Base-by-base conservation (phyloP, 2,888 invertebrate genomes). In the Callosobruchus maculatus region DNA sequence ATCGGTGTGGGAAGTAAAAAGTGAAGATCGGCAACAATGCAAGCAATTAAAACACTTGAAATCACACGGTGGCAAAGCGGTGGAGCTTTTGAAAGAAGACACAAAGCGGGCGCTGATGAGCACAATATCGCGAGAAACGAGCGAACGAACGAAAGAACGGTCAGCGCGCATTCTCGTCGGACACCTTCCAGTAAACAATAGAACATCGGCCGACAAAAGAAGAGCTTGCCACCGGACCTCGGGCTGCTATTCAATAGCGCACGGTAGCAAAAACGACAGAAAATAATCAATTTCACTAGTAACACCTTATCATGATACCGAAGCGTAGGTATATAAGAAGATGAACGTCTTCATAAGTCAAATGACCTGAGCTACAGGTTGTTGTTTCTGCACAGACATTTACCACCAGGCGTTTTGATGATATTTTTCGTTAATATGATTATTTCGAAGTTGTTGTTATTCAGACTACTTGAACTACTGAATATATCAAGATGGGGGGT, bases 81-180 rank as follows among this genome's bases (percentile, higher is more conserved):
- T 26, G 26, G 21, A 70, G 26, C 70, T 26, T 22, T 70, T 70
- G 70, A 70, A 70, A 70, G 70, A 26, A 26, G 67, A 73, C 67
- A 74, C 74, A 76, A 76, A 74, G 74, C 31, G 67, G 68, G 69
- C 72, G 71, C n/a, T 74, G 76, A 75, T 75, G 76, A 73, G 75
- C 74, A 76, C 78, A 80, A 80, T 80, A 77, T 77, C 75, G 78
- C 74, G 76, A 75, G 75, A 78, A 80, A 78, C 78, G 78, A 77
- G 73, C 77, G 75, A 74, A 75, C 22, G 73, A 73, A 71, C n/a
- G n/a, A n/a, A n/a, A 70, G 72, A 49, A 7, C 68, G 68, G 70
- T 22, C 31, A 71, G 18, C 49, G 49, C 18, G 18, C 49, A 49
- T 26, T 26, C 26, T 26, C 26, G 7, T 26, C 26, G 26, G 26